phyloP scores from a whole-genome alignment of 2,797 vertebrate species.

The Sternarchorhynchus goeldii region DNA sequence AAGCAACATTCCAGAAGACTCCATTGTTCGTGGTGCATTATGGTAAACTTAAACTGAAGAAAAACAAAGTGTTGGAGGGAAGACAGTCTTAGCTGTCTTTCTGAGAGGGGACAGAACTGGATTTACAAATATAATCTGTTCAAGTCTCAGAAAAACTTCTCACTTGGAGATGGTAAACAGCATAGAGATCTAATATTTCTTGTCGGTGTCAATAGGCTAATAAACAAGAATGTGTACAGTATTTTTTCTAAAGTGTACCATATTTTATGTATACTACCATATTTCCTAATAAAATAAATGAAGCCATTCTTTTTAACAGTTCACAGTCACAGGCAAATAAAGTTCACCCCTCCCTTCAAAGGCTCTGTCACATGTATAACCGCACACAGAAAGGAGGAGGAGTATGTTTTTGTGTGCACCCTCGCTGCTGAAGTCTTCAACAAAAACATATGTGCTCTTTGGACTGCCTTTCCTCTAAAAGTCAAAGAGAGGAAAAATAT shows the following conservation, averaged over 20 bases:
- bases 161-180: slow-evolving; percentile 25
- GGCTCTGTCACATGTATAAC: slow-evolving; percentile 41
- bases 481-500: slow-evolving; percentile 56
- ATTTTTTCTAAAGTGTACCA: slow-evolving; percentile 43
- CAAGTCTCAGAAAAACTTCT: not conserved
- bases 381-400: slow-evolving; percentile 13
- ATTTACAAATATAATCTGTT: slow-evolving; percentile 27
- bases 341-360: slow-evolving; percentile 21
- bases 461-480: slow-evolving; percentile 52
- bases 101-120: not conserved
- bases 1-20: not conserved
- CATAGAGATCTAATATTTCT: slow-evolving; percentile 16
- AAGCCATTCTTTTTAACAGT: slow-evolving; percentile 35
- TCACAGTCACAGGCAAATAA: slow-evolving; percentile 35
- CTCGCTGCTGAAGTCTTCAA: slow-evolving; percentile 48
- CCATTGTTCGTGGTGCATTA: not conserved
- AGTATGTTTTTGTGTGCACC: slow-evolving; percentile 36
- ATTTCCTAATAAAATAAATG: slow-evolving; percentile 42
- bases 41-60: too few relatives aligned
- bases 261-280: slow-evolving; percentile 8
- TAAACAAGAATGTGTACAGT: slow-evolving; percentile 32
- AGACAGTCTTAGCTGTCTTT: slow-evolving; percentile 7
- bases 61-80: not conserved
- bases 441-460: slow-evolving; percentile 71
- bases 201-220: slow-evolving; percentile 16